Conservation (phyloP, 2,797 vertebrate genomes). For the Lates japonicus region DNA sequence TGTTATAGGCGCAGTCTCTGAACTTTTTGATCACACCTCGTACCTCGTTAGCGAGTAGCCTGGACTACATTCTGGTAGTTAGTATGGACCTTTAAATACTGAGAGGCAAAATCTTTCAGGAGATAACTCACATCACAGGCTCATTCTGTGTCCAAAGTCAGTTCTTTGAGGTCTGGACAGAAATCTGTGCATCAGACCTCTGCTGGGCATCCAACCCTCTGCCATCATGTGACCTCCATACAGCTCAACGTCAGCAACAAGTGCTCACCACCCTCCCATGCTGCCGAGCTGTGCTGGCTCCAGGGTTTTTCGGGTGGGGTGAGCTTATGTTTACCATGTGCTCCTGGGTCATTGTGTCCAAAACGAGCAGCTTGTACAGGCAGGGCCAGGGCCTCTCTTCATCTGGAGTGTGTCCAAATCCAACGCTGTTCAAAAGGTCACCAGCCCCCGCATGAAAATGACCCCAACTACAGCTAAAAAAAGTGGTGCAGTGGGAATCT, state of each 20-base stretch:
- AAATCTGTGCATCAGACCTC: background rate
- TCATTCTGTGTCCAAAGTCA: no score
- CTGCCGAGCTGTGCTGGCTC: conserved; percentile 3
- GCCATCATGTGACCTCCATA: background rate
- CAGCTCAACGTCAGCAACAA: conserved; percentile 18
- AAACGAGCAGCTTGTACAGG: conserved; percentile 3
- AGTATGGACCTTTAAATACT: no score
- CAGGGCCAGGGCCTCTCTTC: conserved; percentile 19
- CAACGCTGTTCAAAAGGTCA: conserved; percentile 64
- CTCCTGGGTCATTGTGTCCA: conserved; percentile 49
- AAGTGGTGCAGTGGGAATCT: background rate
- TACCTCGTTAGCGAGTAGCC: no score
- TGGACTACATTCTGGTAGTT: no score
- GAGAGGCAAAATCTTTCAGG: no score
- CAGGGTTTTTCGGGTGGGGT: conserved; percentile 18
- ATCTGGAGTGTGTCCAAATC: conserved; percentile 63
- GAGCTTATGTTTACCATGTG: conserved; percentile 51
- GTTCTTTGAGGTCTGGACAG: background rate
- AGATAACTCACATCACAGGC: no score
- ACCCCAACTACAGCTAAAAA: background rate
- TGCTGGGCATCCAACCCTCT: background rate
- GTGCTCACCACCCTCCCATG: background rate
- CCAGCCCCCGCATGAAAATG: conserved; percentile 15
- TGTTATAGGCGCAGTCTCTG: no score
- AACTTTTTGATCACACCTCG: no score